Percentiles rank a stretch among this genome's conserved stretches.
phyloP scores from a whole-genome alignment of 2,113 vertebrate genomes.

The Danio rerio region GRCz12tu NC_133178.1:59304001-59304500 shows the following conservation, averaged over 20 bases:
- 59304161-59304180: conserved; percentile 39
- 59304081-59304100: conserved; percentile 58
- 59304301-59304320: not conserved
- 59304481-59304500: too few species aligned
- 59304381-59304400: too few species aligned
- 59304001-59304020: conserved; percentile 53
- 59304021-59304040: conserved; percentile 50
- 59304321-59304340: too few species aligned
- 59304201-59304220: conserved; percentile 18
- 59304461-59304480: too few species aligned
- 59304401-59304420: too few species aligned
- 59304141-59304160: conserved; percentile 53
- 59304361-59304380: too few species aligned
- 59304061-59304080: conserved; percentile 56
- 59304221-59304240: conserved; percentile 19
- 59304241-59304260: conserved; percentile 2
- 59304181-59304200: conserved; percentile 28
- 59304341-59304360: too few species aligned
- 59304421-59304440: too few species aligned
- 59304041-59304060: conserved; percentile 51
- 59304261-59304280: conserved; percentile 1
- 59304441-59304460: too few species aligned
- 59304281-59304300: conserved; percentile 16
- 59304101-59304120: conserved; percentile 52
- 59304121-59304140: conserved; percentile 59